These are phyloP conservation scores for Fundulus diaphanus DNA, from an alignment of 2,797 vertebrate genomes.

Conservation along the genomic window DNA sequence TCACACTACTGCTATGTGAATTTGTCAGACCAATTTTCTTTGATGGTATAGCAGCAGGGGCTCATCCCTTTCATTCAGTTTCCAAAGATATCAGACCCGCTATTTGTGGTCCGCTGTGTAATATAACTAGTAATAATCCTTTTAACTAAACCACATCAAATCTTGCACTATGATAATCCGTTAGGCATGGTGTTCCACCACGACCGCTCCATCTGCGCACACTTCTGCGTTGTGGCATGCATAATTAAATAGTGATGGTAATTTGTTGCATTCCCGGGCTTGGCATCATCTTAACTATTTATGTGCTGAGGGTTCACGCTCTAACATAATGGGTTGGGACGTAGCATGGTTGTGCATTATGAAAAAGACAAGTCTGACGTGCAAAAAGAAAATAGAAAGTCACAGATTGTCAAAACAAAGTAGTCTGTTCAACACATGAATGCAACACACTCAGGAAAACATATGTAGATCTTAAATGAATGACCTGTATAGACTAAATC, in stretches of 20 bases:
- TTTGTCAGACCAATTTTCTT: conserved; percentile 39
- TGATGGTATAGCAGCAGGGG: conserved; percentile 20
- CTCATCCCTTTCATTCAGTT: conserved; percentile 44
- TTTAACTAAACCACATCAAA: conserved; percentile 79
- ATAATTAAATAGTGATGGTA: conserved; percentile 74
- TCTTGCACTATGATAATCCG: conserved; percentile 74
- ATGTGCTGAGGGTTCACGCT: conserved; percentile 41
- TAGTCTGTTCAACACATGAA: conserved; percentile 12
- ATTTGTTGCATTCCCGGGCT: conserved; percentile 63
- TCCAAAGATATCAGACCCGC: conserved; percentile 49
- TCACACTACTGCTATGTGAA: conserved; percentile 35
- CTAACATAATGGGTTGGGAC: conserved; percentile 35
- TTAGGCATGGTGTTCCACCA: conserved; percentile 58
- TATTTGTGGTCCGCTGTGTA: conserved; percentile 49
- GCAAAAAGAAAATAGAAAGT: conserved; percentile 22
- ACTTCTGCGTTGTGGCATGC: conserved; percentile 61
- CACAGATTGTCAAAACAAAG: conserved; percentile 25
- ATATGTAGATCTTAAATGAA: background rate
- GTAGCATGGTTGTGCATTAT: conserved; percentile 26
- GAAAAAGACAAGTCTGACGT: conserved; percentile 34
- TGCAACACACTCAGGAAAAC: conserved; percentile 4
- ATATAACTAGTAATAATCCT: conserved; percentile 74
- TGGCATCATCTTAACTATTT: conserved; percentile 59
- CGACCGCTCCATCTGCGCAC: conserved; percentile 61
- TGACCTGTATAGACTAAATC: background rate